Percentiles rank a stretch among this genome's conserved stretches.
Conservation (phyloP, 2,888 invertebrate species). For the Hanleya hanleyi region DNA sequence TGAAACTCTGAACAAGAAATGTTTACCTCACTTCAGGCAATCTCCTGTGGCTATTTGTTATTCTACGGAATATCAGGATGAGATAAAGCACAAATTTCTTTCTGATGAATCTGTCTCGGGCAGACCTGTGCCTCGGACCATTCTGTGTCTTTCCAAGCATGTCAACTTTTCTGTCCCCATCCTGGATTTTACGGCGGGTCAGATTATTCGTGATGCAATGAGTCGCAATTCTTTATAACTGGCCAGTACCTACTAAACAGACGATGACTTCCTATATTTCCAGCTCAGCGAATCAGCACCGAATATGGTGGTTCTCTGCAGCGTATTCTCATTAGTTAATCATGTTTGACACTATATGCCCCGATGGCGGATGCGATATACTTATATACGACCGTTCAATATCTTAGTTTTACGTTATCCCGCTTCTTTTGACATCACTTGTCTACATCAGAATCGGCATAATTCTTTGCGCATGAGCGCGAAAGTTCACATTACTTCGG, state of each 20-base stretch:
- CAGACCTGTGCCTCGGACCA: slow-evolving; percentile 92
- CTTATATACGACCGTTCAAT: slow-evolving; percentile 22
- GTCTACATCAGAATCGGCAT: slow-evolving; percentile 89
- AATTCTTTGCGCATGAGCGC: slow-evolving; percentile 80
- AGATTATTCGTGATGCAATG: slow-evolving; percentile 53
- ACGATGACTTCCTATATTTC: slow-evolving; percentile 88
- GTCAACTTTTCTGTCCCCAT: slow-evolving; percentile 73
- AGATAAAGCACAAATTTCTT: slow-evolving; percentile 94
- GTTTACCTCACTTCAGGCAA: slow-evolving; percentile 80
- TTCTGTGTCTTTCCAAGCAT: slow-evolving; percentile 94
- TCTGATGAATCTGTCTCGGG: slow-evolving; percentile 90
- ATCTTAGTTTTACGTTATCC: slow-evolving; percentile 80
- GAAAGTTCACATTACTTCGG: slow-evolving; percentile 9
- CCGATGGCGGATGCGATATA: slow-evolving; percentile 10
- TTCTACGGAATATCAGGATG: slow-evolving; percentile 85
- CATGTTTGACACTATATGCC: slow-evolving; percentile 85
- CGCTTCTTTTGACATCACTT: slow-evolving; percentile 84
- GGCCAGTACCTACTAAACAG: too few relatives aligned
- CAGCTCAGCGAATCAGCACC: slow-evolving; percentile 87
- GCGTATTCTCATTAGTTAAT: slow-evolving; percentile 89
- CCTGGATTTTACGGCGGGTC: slow-evolving; percentile 78
- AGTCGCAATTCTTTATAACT: too few relatives aligned
- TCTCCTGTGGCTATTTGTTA: slow-evolving; percentile 88
- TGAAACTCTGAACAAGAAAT: too few relatives aligned
- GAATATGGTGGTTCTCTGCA: slow-evolving; percentile 90